Evolutionary conservation across 2,888 invertebrate genomes (phyloP), one percentile per base, ranked within the genome.

Genomic region (Andrena praecox): DNA sequence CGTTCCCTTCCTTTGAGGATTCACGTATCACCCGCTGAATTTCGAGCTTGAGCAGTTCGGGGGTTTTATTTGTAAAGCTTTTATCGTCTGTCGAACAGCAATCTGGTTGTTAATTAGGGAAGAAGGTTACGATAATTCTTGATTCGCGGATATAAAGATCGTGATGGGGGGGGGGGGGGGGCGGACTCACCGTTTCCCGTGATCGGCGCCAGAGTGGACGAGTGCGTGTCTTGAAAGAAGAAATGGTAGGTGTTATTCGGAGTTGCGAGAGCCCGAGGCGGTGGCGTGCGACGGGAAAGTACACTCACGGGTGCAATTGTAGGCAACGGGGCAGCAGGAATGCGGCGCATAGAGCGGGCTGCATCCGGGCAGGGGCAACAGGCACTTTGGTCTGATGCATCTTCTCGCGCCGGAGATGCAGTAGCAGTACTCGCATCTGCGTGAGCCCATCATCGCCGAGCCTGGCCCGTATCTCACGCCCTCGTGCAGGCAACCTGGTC

Each of bases 381-480:
- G 95, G 94, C 98, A 98, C 91, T 96, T 96, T 0, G 98, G 98
- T 84, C 96, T 95, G 72, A 98, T 96, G 94, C 98, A 98, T 89
- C 96, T 93, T 79, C 93, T 90, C 59, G 87, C 85, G 42, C 93
- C 93, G 84, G 91, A 92, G 89, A 97, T 96, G 92, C 98, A 98
- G 94, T 97, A 98, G 94, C 98, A 98, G 94, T 97, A 97, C 94
- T 97, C 97, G 94, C 98, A 98, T n/a, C 96, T 95, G 80, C 96
- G 95, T 24, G 96, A 96, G 4, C 97, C 96, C 86, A 96, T 95
- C 97, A 98, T 97, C 7, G 98, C 98, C 5, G 98, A 98, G 2
- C 97, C 97, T 66, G 97, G 96, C 24, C 96, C 96, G 94, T 96
- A 97, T 88, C 96, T 94, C 33, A 96, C 96, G 48, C 97, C 97